These are phyloP conservation scores for Scaptomyza caliginosa DNA, from an alignment of 2,888 invertebrate species.

Conservation along the genomic window DNA sequence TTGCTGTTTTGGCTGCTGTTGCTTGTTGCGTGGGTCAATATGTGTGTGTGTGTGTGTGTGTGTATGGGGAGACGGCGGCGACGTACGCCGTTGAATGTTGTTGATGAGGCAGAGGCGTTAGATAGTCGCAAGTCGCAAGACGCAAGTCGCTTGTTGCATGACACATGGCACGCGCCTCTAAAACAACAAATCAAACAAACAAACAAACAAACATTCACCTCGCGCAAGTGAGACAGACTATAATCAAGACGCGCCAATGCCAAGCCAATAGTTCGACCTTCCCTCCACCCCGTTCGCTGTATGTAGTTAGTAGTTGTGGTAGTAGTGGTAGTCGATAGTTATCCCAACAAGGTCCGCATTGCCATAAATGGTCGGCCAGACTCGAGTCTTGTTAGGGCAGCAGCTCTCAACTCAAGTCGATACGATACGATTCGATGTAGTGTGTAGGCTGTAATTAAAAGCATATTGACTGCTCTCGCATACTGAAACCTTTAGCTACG, in stretches of 20 bases:
- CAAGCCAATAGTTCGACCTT: constrained; percentile 25
- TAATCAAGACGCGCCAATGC: constrained; percentile 51
- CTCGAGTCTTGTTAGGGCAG: constrained; percentile 63
- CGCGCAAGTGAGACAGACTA: not conserved
- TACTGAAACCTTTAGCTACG: constrained; percentile 41
- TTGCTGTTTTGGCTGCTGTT: constrained; percentile 31
- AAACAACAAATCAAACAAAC: constrained; percentile 38
- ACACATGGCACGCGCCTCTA: constrained; percentile 79
- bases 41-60: no score
- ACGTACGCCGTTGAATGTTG: constrained; percentile 49
- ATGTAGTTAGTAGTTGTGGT: not conserved
- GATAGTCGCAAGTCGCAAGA: constrained; percentile 74
- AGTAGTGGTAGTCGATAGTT: not conserved
- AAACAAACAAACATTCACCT: constrained; percentile 30
- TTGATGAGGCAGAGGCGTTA: constrained; percentile 79
- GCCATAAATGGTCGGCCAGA: constrained; percentile 70
- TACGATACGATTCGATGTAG: not conserved
- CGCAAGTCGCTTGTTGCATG: constrained; percentile 66
- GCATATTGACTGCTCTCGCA: constrained; percentile 72
- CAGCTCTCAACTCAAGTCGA: not conserved
- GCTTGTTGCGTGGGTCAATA: constrained; percentile 64
- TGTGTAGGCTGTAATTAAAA: constrained; percentile 74
- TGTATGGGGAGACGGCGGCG: constrained; percentile 58
- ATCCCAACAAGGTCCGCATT: constrained; percentile 67
- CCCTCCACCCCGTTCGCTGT: constrained; percentile 12